Conservation (phyloP, 2,113 vertebrate species). For the Cyphomyrus discorhynchus region DNA sequence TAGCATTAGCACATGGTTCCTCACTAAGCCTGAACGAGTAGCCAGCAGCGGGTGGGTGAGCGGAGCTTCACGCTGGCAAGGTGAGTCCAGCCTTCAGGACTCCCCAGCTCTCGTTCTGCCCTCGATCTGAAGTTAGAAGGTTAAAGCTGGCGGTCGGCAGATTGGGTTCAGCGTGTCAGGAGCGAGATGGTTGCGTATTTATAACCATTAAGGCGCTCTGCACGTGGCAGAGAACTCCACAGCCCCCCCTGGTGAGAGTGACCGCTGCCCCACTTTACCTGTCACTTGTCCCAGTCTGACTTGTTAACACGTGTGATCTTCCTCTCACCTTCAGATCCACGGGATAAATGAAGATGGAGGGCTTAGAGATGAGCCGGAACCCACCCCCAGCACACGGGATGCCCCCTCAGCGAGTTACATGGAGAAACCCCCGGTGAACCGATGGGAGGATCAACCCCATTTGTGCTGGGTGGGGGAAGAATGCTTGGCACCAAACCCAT, state of each 20-base stretch:
- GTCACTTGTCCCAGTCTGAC: slow-evolving; percentile 39
- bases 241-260: slow-evolving; percentile 45
- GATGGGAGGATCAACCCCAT: not conserved
- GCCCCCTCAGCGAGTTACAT: not conserved
- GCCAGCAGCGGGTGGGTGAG: not conserved
- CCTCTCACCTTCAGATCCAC: slow-evolving; percentile 30
- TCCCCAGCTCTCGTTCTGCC: slow-evolving; percentile 37
- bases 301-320: slow-evolving; percentile 34
- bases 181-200: slow-evolving; percentile 55
- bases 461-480: not conserved
- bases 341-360: slow-evolving; percentile 17
- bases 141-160: slow-evolving; percentile 45
- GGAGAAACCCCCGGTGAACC: not conserved
- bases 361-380: not conserved
- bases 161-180: slow-evolving; percentile 56
- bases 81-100: slow-evolving; percentile 60
- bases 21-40: not conserved
- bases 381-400: not conserved
- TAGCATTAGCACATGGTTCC: slow-evolving; percentile 17
- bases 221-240: slow-evolving; percentile 45
- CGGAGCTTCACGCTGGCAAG: slow-evolving; percentile 48
- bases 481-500: not conserved
- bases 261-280: slow-evolving; percentile 53
- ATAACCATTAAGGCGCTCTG: slow-evolving; percentile 55
- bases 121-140: slow-evolving; percentile 45